Evolutionary conservation across 2,888 invertebrate species (phyloP), one percentile per base, ranked within the genome.

Genomic region (Scaptomyza reducta): DNA sequence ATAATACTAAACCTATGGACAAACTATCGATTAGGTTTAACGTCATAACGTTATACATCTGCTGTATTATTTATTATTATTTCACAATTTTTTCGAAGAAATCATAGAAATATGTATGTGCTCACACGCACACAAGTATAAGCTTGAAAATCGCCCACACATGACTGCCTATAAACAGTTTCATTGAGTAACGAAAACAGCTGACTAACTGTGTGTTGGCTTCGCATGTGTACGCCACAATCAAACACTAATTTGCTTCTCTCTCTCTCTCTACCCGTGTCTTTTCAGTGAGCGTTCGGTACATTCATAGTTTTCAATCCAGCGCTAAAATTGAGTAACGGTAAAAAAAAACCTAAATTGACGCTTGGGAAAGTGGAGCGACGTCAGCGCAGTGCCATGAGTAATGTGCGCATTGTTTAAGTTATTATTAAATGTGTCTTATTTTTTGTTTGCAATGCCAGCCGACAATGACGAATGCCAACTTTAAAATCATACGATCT

Each of bases 401-500:
- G 67, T 78, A 76, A 76, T 78, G 45, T 18, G 49, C 53, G 44
- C 46, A 60, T 29, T 60, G 63, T 41, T 63, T 22, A 45, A 51
- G 53, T 63, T 74, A 74, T 74, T 73, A 74, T 61, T 70, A 70
- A 70, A 67, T 70, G 51, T 55, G 44, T 56, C 53, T 46, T 58
- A 14, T n/a, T 38, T 53, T 33, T 50, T 57, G 53, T 27, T 59
- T 58, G 18, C 70, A 64, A 56, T 69, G 73, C 70, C 70, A 74
- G 53, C 25, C 29, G 41, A 33, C 62, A 67, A 46, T 62, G 60
- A 63, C 70, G 59, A 69, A 62, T 66, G 79, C 64, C 70, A 76
- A 78, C 74, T 64, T 74, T 53, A 74, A 73, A 77, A 79, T 78
- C 77, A 42, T 78, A 76, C 77, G 77, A 78, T 78, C 73, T 42